Conservation (phyloP, 2,797 vertebrate species). For the Poecilia gillii region DNA sequence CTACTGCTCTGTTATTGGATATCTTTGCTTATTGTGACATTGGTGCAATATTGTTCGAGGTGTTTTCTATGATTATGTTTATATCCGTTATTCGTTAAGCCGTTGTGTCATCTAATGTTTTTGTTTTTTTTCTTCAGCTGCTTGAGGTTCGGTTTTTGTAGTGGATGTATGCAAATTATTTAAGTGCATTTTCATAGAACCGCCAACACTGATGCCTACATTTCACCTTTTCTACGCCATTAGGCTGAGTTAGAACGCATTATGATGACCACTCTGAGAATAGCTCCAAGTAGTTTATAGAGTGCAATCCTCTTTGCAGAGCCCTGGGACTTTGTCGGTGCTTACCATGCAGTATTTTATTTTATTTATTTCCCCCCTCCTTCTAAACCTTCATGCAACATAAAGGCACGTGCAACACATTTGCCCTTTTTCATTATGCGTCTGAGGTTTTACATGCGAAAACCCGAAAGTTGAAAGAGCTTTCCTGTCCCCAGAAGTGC, state of each 20-base stretch:
- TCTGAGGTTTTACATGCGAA: slow-evolving; percentile 25
- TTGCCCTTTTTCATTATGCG: slow-evolving; percentile 2
- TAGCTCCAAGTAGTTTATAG: slow-evolving; percentile 70
- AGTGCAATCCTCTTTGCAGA: slow-evolving; percentile 72
- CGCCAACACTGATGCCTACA: neutral
- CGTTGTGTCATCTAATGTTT: slow-evolving; percentile 41
- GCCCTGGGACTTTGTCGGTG: slow-evolving; percentile 59
- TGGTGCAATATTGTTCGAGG: neutral
- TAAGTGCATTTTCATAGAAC: slow-evolving; percentile 43
- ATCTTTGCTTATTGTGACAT: slow-evolving; percentile 22
- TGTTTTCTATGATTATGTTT: slow-evolving; percentile 27
- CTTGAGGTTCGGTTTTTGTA: slow-evolving; percentile 50
- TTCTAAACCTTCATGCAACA: slow-evolving; percentile 42
- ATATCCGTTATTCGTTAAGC: slow-evolving; percentile 53
- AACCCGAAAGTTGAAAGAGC: slow-evolving; percentile 26
- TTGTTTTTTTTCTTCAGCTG: slow-evolving; percentile 27
- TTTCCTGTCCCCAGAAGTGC: slow-evolving; percentile 20
- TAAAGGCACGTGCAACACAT: slow-evolving; percentile 7
- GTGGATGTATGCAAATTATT: slow-evolving; percentile 66
- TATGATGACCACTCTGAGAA: slow-evolving; percentile 69
- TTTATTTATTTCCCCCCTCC: no score
- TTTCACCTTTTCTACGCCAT: slow-evolving; percentile 56
- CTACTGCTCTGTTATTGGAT: neutral
- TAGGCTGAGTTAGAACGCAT: slow-evolving; percentile 68
- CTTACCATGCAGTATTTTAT: slow-evolving; percentile 57